Evolutionary conservation across 2,888 invertebrate genomes (phyloP), one percentile per base, ranked within the genome.

Genomic region (Elegia similella): DNA sequence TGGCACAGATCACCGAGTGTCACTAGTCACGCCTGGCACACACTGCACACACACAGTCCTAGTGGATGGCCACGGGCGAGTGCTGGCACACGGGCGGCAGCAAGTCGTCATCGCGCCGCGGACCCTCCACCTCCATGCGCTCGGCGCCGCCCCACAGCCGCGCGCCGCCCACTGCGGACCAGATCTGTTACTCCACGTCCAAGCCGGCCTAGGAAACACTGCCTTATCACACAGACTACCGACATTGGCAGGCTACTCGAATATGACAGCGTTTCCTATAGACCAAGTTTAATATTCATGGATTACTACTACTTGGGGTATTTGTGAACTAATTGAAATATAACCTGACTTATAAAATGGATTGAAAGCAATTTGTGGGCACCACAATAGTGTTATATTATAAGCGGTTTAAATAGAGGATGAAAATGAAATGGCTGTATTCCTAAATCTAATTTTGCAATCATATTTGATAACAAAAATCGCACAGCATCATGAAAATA

Each of bases 51-150:
- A 29, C 23, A 16, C 52, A 13, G n/a, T 46, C 29, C 56, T 88
- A 92, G 87, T 98, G 98, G 86, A 97, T 98, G 85, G 96, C 97
- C 79, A 98, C 97, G 75, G 98, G 97, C 92, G 96, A 96, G 92
- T 97, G 97, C 89, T 96, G 96, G 69, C 97, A 97, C 72, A 97
- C 97, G 66, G 86, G 96, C 73, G 73, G 96, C 76, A 97, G 95
- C 96, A 97, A 96, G 69, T 91, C 90, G 69, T 88, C 92, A 63
- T 83, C 83, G 70, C 88, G 87, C 50, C 87, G 82, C 66, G 80
- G 84, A 59, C 72, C 78, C 74, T 89, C 90, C 67, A 88, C 90
- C 62, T 89, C 90, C 92, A 96, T 97, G 74, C 97, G 96, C 95
- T 96, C 97, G 68, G 95, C 94, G 69, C 82, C 81, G 75, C 86